Base-by-base conservation (phyloP, 2,113 vertebrate species). In the Lampris megalopsis region DNA sequence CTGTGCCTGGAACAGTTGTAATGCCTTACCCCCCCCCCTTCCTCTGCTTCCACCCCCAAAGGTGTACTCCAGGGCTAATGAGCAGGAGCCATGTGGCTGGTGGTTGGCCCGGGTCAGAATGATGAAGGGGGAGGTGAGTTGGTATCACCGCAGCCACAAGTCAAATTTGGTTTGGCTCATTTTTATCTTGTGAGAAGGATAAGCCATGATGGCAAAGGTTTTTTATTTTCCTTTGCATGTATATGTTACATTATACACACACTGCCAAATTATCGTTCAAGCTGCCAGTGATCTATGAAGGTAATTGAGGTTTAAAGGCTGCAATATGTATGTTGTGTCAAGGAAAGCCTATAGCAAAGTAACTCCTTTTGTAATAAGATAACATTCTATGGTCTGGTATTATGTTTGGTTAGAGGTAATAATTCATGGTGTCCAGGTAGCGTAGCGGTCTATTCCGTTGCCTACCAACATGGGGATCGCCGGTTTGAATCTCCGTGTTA, bases 81-180 rank as follows among this genome's bases (percentile, higher is more conserved):
- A 97, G 59, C 96, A 97, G 79, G 97, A 97, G 82, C 95, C 96
- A 6, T 96, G 96, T 50, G 97, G 97, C 85, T 98, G 97, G 97
- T 98, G 97, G 97, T 84, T 97, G 86, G 97, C 96, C 11, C 91
- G 95, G 37, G 96, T 97, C 83, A 92, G 96, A 75, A 97, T 98
- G 97, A 97, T 96, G 95, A 97, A 97, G 88, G 96, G 97, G 81
- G 96, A 97, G 91, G 97, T 97, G 75, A 96, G 96, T 93, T 57
- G 52, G 40, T 3, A 24, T 24, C 24, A 24, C 24, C 24, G 24
- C 24, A 24, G 24, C 24, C 24, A 24, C 24, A 4, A 45, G 43
- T 7, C 7, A 45, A 7, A 45, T 7, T 2, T 5, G 7, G 43
- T 45, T 45, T 5, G 4, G 43, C 7, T 5, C 7, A 7, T 45